phyloP scores from a whole-genome alignment of 64 coral and sea anemone species.

The Pocillopora damicornis region DNA sequence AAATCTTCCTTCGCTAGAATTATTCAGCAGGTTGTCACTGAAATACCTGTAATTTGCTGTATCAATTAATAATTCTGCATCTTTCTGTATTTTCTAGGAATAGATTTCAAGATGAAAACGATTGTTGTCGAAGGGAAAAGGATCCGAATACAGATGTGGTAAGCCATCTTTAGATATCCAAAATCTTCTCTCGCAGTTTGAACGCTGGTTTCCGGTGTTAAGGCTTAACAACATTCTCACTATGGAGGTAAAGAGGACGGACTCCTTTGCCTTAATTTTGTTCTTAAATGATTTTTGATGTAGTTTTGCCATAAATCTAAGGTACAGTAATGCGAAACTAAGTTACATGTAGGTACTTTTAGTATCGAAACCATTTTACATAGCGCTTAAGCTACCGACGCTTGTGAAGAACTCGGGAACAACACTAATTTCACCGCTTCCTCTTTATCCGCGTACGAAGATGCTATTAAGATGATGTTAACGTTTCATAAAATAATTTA shows the following conservation, averaged over 20 bases:
- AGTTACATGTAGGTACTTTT: background rate
- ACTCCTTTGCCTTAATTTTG: background rate
- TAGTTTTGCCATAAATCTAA: no score
- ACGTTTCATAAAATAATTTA: no score
- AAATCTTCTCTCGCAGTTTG: background rate
- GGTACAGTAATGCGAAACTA: background rate
- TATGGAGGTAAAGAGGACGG: background rate
- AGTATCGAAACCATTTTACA: slow-evolving; percentile 4
- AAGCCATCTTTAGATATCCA: slow-evolving; percentile 19
- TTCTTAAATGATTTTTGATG: background rate
- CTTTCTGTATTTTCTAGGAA: slow-evolving; percentile 32
- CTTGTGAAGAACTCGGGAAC: no score
- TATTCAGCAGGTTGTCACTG: slow-evolving; percentile 5
- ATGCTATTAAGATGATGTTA: no score
- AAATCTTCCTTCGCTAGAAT: background rate
- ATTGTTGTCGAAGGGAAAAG: slow-evolving; percentile 89
- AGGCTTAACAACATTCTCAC: background rate
- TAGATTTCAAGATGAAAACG: slow-evolving; percentile 99
- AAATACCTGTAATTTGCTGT: slow-evolving; percentile 1
- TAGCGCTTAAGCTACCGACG: no score
- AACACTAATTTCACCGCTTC: no score
- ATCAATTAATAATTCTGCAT: background rate
- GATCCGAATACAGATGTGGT: slow-evolving; percentile 98
- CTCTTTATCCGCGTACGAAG: no score
- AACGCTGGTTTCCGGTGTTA: slow-evolving; percentile 11